phyloP scores from a whole-genome alignment of 2,888 invertebrate genomes.

The Plagiodera versicolora region DNA sequence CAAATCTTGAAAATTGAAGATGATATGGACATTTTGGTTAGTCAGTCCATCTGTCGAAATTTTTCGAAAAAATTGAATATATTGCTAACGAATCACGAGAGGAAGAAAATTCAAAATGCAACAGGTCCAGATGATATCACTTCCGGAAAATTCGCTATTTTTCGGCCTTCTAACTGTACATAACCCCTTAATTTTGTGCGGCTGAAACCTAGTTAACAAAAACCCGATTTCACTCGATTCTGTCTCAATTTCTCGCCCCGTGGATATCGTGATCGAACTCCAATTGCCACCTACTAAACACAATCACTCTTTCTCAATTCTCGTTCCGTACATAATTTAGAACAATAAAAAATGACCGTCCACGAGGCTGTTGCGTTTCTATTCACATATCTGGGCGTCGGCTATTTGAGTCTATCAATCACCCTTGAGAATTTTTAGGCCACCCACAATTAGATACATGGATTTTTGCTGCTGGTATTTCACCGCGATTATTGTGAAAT shows the following conservation, averaged over 20 bases:
- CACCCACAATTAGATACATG: not conserved
- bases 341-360: slow-evolving; percentile 8
- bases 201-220: too few relatives aligned
- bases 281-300: slow-evolving; percentile 1
- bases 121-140: too few relatives aligned
- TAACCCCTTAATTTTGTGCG: too few relatives aligned
- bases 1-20: too few relatives aligned
- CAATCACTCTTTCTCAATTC: not conserved
- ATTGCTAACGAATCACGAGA: too few relatives aligned
- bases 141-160: too few relatives aligned
- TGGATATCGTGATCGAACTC: not conserved
- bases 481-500: not conserved
- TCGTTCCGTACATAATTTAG: not conserved
- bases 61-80: too few relatives aligned
- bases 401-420: not conserved
- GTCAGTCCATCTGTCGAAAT: too few relatives aligned
- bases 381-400: not conserved
- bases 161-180: too few relatives aligned
- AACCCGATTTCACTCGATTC: too few relatives aligned
- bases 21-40: too few relatives aligned
- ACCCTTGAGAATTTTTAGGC: not conserved
- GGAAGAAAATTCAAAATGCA: too few relatives aligned
- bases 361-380: not conserved
- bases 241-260: not conserved
- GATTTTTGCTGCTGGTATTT: not conserved